Percentiles rank a stretch among this genome's conserved stretches.
phyloP scores from a whole-genome alignment of 2,113 vertebrate genomes.

The Microtus pennsylvanicus region DNA sequence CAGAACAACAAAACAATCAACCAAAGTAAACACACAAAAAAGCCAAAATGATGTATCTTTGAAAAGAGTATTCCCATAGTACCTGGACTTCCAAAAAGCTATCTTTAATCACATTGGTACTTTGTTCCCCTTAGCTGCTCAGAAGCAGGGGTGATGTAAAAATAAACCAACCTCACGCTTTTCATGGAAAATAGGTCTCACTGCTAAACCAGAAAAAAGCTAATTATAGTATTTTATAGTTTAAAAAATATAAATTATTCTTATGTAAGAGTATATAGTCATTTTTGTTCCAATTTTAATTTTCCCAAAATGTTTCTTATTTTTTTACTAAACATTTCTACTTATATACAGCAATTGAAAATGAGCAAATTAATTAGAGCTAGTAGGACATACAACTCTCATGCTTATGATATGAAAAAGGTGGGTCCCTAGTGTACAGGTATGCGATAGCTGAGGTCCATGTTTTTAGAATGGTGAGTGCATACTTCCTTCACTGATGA shows the following conservation, averaged over 20 bases:
- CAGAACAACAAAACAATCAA: not conserved
- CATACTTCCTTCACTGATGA: not conserved
- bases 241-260: constrained; percentile 70
- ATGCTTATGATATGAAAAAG: constrained; percentile 38
- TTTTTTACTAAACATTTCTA: not conserved
- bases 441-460: not conserved
- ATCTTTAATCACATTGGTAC: constrained; percentile 41
- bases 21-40: not conserved
- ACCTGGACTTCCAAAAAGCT: constrained; percentile 15
- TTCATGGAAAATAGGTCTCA: constrained; percentile 61
- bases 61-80: constrained; percentile 47
- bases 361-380: constrained; percentile 22
- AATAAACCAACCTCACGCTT: constrained; percentile 57
- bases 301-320: not conserved
- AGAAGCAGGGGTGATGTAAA: constrained; percentile 69
- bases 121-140: constrained; percentile 66
- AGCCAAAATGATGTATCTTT: constrained; percentile 5
- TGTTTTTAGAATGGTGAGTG: not conserved
- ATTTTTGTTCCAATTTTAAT: constrained; percentile 29
- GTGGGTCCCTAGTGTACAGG: not conserved
- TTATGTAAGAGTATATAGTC: constrained; percentile 47
- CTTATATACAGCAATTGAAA: not conserved
- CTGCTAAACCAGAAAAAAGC: constrained; percentile 66
- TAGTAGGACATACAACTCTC: not conserved
- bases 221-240: constrained; percentile 67